These are phyloP conservation scores for Wasmannia auropunctata DNA, from an alignment of 1,140 invertebrate species.

Conservation along the genomic window DNA sequence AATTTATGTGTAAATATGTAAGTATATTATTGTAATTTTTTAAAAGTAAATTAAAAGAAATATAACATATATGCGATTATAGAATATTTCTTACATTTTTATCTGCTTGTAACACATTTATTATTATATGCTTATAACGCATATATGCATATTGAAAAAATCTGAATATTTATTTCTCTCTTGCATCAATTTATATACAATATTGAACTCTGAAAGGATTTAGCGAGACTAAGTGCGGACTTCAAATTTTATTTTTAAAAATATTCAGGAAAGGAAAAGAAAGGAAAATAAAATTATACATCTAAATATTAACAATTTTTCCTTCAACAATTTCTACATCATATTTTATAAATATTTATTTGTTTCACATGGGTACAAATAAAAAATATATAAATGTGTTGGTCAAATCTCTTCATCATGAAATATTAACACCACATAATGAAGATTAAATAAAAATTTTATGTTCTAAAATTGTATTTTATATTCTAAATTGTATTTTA, in stretches of 20 bases:
- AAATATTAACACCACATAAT: background rate
- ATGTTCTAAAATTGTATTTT: background rate
- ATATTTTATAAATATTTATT: conserved; percentile 7
- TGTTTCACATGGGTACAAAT: background rate
- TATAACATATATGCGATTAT: background rate
- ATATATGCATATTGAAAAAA: background rate
- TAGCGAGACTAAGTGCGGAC: background rate
- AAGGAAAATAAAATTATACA: background rate
- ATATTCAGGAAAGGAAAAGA: background rate
- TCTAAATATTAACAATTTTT: background rate
- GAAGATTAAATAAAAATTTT: background rate
- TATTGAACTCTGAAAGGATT: background rate
- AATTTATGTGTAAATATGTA: background rate
- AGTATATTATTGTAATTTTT: background rate
- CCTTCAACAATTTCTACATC: too few species aligned
- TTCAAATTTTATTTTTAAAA: background rate
- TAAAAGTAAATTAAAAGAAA: background rate
- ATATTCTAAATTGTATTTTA: too few species aligned
- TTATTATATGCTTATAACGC: background rate
- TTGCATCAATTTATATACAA: background rate
- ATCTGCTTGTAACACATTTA: background rate
- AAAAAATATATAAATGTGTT: background rate
- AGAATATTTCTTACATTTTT: background rate
- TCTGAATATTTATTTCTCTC: background rate
- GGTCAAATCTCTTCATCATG: background rate